phyloP scores from a whole-genome alignment of 2,888 invertebrate genomes.

The Alviniconcha strummeri region DNA sequence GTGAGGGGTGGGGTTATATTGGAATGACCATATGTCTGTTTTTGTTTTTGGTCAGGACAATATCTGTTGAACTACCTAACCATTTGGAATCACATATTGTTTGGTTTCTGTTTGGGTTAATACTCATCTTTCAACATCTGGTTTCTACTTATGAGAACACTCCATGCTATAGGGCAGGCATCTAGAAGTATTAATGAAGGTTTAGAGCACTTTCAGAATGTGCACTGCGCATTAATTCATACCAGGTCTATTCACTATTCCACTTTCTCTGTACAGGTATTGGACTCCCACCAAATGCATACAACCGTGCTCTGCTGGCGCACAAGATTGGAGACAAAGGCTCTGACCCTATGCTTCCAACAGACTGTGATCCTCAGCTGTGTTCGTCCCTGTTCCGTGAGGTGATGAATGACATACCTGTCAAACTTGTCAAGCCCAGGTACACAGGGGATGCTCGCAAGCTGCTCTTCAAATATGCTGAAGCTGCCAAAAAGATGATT shows the following conservation, averaged over 20 bases:
- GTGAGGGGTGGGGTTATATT: too few species aligned
- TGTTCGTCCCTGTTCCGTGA: constrained; percentile 96
- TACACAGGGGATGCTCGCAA: constrained; percentile 96
- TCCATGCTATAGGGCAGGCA: too few species aligned
- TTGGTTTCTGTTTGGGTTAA: too few species aligned
- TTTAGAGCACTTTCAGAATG: neutral
- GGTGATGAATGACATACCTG: constrained; percentile 98
- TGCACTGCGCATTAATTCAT: neutral
- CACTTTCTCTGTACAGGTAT: constrained; percentile 77
- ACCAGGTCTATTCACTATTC: neutral
- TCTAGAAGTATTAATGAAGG: too few species aligned
- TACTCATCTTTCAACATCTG: too few species aligned
- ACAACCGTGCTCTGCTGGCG: constrained; percentile 96
- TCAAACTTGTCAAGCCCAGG: constrained; percentile 95
- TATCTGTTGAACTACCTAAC: too few species aligned
- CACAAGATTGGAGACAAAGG: constrained; percentile 93
- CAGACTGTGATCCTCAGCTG: constrained; percentile 92
- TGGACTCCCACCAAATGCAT: constrained; percentile 96
- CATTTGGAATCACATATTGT: too few species aligned
- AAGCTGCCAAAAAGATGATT: constrained; percentile 97
- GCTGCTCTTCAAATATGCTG: constrained; percentile 93
- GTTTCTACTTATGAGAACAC: too few species aligned
- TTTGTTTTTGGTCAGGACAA: too few species aligned
- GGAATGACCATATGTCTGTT: too few species aligned
- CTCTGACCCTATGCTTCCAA: constrained; percentile 92